These are phyloP conservation scores for Peromyscus aztecus DNA, from an alignment of 2,797 vertebrate genomes.

Conservation along the genomic window DNA sequence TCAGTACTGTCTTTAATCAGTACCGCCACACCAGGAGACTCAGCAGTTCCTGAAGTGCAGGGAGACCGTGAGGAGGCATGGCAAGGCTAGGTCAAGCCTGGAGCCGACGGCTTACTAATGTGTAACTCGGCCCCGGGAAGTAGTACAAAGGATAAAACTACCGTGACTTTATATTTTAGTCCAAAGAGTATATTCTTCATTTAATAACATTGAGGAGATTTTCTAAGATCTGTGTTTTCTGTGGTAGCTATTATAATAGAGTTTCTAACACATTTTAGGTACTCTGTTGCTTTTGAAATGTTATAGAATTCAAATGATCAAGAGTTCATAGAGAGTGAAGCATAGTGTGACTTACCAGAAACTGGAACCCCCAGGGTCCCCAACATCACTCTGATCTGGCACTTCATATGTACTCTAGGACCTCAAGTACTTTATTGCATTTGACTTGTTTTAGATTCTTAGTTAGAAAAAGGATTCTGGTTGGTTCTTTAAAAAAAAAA, in stretches of 20 bases:
- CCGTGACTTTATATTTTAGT: background rate
- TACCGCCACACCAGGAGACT: background rate
- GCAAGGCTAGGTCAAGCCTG: background rate
- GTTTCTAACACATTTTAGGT: slow-evolving; percentile 34
- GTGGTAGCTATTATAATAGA: background rate
- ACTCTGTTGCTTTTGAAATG: background rate
- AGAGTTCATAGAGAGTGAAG: background rate
- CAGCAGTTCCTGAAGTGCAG: background rate
- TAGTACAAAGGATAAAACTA: slow-evolving; percentile 41
- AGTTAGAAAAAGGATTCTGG: slow-evolving; percentile 18
- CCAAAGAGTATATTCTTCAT: slow-evolving; percentile 39
- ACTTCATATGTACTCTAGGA: background rate
- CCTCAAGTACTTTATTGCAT: background rate
- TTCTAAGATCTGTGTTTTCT: slow-evolving; percentile 44
- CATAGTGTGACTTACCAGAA: background rate
- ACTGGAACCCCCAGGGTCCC: background rate
- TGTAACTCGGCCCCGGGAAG: slow-evolving; percentile 23
- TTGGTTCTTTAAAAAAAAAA: background rate
- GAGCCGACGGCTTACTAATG: background rate
- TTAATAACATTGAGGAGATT: background rate
- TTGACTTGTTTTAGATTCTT: background rate
- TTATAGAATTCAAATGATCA: background rate
- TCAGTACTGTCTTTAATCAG: background rate
- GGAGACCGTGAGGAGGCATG: background rate
- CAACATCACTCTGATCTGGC: background rate